phyloP scores from a whole-genome alignment of 35 echinoderm and acorn worm genomes.

The Heliocidaris erythrogramma region DNA sequence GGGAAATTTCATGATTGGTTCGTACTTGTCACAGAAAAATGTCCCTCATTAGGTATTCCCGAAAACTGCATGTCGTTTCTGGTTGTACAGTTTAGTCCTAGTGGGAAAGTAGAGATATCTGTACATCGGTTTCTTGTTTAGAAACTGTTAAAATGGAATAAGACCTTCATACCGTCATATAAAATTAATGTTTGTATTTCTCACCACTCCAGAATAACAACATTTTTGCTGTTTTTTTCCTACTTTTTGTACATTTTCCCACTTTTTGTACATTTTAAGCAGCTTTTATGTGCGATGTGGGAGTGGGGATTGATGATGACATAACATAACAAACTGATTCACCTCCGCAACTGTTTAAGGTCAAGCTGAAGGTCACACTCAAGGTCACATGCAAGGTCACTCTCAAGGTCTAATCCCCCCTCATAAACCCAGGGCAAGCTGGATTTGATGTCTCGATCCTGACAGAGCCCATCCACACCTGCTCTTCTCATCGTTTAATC shows the following conservation, averaged over 20 bases:
- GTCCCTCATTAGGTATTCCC: no score
- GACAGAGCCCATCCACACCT: background rate
- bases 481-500: background rate
- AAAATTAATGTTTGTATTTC: background rate
- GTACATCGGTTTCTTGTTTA: background rate
- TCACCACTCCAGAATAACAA: background rate
- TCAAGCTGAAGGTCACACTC: background rate
- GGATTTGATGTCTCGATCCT: slow-evolving; percentile 4
- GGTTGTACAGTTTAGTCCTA: no score
- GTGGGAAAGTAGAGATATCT: background rate
- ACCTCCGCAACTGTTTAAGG: background rate
- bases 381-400: background rate
- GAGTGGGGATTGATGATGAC: background rate
- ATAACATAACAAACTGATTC: background rate
- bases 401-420: background rate
- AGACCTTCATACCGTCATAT: background rate
- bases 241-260: background rate
- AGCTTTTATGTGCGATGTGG: background rate
- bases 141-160: background rate
- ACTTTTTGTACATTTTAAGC: background rate
- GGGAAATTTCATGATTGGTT: no score
- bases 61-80: no score
- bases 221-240: background rate
- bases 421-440: background rate
- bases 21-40: no score